Conservation (phyloP, 2,113 vertebrate genomes). For the Scytalopus superciliaris region DNA sequence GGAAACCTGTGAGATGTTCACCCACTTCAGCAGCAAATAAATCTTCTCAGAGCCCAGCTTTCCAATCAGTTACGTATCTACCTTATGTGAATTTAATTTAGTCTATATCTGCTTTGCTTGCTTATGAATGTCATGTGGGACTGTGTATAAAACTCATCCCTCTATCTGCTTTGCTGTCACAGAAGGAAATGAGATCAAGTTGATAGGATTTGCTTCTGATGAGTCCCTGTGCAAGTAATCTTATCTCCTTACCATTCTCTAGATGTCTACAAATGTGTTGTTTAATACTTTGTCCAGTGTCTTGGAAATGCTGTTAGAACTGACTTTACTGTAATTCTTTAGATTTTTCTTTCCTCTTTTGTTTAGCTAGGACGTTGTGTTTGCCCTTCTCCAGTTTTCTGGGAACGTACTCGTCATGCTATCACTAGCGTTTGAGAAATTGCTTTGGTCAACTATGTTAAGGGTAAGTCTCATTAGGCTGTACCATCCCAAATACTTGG, state of each 20-base stretch:
- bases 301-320: not conserved
- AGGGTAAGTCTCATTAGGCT: not conserved
- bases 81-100: slow-evolving; percentile 15
- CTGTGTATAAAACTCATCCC: not conserved
- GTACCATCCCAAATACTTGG: not conserved
- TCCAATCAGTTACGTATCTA: not conserved
- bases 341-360: not conserved
- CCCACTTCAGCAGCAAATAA: not conserved
- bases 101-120: not conserved
- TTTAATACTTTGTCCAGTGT: not conserved
- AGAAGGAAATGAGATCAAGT: slow-evolving; percentile 31
- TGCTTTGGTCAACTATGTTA: not conserved
- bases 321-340: not conserved
- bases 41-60: not conserved
- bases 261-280: not conserved
- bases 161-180: not conserved
- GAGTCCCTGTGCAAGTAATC: not conserved
- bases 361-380: not conserved
- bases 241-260: not conserved
- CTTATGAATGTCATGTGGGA: not conserved
- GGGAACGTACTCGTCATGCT: not conserved
- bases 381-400: not conserved
- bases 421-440: not conserved
- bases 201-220: not conserved
- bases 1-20: not conserved